Evolutionary conservation across 2,888 invertebrate species (phyloP).

Genomic region (Biston stratarius): DNA sequence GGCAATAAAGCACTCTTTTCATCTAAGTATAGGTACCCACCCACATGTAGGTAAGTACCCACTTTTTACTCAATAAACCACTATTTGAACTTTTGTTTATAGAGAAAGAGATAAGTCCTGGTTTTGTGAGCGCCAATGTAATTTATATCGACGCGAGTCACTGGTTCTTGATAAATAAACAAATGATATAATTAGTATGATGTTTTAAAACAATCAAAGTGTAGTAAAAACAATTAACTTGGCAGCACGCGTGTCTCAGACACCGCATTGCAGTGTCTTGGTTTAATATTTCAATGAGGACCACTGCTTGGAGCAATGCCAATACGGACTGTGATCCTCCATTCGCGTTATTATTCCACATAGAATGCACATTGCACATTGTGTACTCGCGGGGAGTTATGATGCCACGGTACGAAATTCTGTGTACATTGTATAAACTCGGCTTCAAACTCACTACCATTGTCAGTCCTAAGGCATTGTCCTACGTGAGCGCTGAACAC

Average conservation of each 20-base stretch:
- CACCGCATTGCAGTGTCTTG: conserved; percentile 80
- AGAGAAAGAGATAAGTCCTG: no score
- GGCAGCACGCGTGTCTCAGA: conserved; percentile 69
- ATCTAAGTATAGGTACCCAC: no score
- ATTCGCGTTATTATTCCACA: conserved; percentile 53
- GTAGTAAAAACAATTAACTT: conserved; percentile 45
- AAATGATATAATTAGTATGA: no score
- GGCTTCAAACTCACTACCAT: background rate
- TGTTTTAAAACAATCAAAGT: no score
- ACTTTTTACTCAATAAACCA: no score
- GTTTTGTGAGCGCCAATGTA: no score
- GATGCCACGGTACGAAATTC: conserved; percentile 12
- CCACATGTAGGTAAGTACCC: no score
- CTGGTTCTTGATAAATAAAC: no score
- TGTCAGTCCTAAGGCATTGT: background rate
- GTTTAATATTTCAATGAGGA: conserved; percentile 85
- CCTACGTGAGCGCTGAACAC: no score
- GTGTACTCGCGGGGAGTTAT: conserved; percentile 31
- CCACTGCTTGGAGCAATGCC: conserved; percentile 78
- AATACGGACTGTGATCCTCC: conserved; percentile 56
- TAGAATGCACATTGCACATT: conserved; percentile 45
- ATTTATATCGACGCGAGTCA: no score
- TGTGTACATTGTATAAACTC: background rate
- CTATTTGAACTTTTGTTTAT: no score
- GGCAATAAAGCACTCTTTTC: no score